These are phyloP conservation scores for Chelonia mydas DNA, from an alignment of 2,797 vertebrate species.

Conservation along the genomic window DNA sequence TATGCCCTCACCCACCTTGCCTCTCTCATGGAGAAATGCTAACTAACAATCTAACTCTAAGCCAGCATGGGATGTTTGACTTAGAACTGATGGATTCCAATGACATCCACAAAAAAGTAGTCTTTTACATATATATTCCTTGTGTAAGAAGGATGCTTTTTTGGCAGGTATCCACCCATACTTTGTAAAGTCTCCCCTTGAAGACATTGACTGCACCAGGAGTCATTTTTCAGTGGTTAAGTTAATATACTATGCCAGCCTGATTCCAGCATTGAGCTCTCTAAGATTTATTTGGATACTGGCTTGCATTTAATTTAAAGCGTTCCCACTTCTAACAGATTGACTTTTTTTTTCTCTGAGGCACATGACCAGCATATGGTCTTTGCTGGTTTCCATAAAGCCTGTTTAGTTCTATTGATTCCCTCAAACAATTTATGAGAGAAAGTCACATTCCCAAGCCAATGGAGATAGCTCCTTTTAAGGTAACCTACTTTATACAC, in stretches of 20 bases:
- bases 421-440: not conserved
- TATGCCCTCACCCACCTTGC: not conserved
- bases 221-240: not conserved
- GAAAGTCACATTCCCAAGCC: not conserved
- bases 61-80: not conserved
- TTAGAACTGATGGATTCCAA: not conserved
- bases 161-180: not conserved
- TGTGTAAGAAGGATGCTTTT: not conserved
- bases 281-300: not conserved
- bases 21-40: not conserved
- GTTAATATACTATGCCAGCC: not conserved
- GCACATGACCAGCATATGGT: not conserved
- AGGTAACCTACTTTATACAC: not conserved
- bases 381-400: not conserved
- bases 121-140: not conserved
- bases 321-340: not conserved
- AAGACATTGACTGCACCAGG: not conserved
- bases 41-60: not conserved
- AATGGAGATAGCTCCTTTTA: not conserved
- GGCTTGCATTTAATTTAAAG: not conserved
- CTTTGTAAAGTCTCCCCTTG: not conserved
- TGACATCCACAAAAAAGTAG: not conserved
- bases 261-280: not conserved
- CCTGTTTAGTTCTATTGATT: not conserved
- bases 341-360: not conserved